Base-by-base conservation (phyloP, 2,113 vertebrate genomes). In the Vanacampus margaritifer region DNA sequence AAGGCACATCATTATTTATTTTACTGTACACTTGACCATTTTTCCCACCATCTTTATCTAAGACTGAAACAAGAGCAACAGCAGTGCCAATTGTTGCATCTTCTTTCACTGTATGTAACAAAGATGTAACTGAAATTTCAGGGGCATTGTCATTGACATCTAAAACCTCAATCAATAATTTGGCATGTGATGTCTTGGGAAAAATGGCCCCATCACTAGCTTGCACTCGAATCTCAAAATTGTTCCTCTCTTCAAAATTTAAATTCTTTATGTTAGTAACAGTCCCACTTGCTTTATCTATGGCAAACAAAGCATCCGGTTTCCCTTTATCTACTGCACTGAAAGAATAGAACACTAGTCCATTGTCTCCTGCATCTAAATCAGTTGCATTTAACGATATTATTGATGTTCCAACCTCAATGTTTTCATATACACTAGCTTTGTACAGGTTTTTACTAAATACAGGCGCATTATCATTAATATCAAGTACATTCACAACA, bases 51-150 rank as follows among this genome's bases (percentile, higher is more conserved):
- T 95, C 94, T 48, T 80, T 83, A 72, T 95, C 94, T 53, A 74
- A 67, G 3, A 94, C 79, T 43, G 91, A 93, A 23, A 95, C 80
- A 8, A 96, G 82, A 36, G 94, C 94, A 70, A 94, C 85, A 35
- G 91, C 92, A 0, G 79, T 82, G 0, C 80, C 89, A 1, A 81
- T 3, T 0, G 82, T 70, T 3, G 62, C 24, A 48, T 87, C 90
- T 81, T 92, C 90, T 24, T 54, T 5, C 0, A 91, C 72, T 0
- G 87, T 86, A 59, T 87, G 89, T 19, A 83, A 87, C 5, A 95
- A 78, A 86, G 64, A 43, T 9, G 17, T 76, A 0, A 83, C 75
- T 9, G 78, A 70, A 28, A 91, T 91, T 57, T 80, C 11, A 0
- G 90, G 90, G 2, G 0, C 8, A 11, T 86, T 91, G 26, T 88